A percentile compares a stretch with the other conserved stretches of the same genome.
Evolutionary conservation across 2,113 vertebrate genomes (phyloP).

Genomic region (Onychorhynchus coronatus): DNA sequence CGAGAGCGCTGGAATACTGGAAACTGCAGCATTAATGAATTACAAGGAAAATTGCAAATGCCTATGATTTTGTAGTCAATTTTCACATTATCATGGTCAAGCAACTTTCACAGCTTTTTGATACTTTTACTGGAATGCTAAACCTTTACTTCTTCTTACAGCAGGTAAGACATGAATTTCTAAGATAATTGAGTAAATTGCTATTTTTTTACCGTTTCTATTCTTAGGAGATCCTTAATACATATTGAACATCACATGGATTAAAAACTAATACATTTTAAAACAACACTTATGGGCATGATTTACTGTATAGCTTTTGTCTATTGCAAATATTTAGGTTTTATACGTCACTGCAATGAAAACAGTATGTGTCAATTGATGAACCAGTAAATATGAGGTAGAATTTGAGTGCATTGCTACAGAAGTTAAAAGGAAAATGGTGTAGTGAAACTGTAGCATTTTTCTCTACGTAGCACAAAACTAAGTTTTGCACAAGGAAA

Average conservation of each 20-base stretch:
- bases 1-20: neutral
- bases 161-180: neutral
- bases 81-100: neutral
- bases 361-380: neutral
- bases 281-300: neutral
- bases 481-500: neutral
- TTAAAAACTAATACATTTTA: neutral
- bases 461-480: neutral
- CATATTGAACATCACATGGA: neutral
- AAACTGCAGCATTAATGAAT: conserved; percentile 15
- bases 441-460: neutral
- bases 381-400: neutral
- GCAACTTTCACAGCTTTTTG: neutral
- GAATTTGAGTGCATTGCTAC: neutral
- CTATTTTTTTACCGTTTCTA: neutral
- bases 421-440: neutral
- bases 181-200: neutral
- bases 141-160: neutral
- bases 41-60: neutral
- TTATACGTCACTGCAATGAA: neutral
- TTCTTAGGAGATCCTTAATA: neutral
- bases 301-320: neutral
- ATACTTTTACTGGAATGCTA: neutral
- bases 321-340: conserved; percentile 10
- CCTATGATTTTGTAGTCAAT: neutral